Evolutionary conservation across 2,888 invertebrate genomes (phyloP).

Genomic region (Drosophila gaucha): DNA sequence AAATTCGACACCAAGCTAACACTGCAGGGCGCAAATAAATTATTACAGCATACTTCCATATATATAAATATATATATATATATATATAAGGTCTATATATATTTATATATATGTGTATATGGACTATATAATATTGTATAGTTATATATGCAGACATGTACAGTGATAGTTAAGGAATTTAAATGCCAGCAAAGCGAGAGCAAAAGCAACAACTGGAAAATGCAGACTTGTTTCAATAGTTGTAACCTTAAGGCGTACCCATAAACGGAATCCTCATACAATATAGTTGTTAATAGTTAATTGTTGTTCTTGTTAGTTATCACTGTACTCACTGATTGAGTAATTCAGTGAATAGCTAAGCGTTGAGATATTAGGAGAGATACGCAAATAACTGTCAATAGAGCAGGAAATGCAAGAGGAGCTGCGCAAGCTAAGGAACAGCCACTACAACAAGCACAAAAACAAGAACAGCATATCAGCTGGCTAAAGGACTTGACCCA

Average conservation of each 20-base stretch:
- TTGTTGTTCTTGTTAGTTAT: conserved; percentile 43
- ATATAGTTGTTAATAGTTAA: conserved; percentile 47
- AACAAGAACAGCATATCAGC: conserved; percentile 52
- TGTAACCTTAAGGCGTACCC: conserved; percentile 36
- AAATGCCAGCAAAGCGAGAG: conserved; percentile 38
- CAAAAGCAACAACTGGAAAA: conserved; percentile 15
- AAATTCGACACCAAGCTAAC: conserved; percentile 34
- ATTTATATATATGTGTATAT: not conserved
- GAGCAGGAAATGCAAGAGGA: conserved; percentile 31
- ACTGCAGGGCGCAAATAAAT: conserved; percentile 37
- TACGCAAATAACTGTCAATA: not conserved
- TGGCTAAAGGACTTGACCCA: conserved; percentile 30
- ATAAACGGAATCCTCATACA: conserved; percentile 13
- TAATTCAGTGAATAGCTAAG: conserved; percentile 5
- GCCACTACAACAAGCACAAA: conserved; percentile 4
- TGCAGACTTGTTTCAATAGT: conserved; percentile 46
- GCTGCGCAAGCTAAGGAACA: conserved; percentile 12
- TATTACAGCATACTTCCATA: conserved; percentile 13
- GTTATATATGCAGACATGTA: conserved; percentile 15
- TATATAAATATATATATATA: conserved; percentile 5
- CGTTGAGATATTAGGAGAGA: conserved; percentile 8
- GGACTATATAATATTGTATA: not conserved
- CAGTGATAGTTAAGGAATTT: conserved; percentile 70
- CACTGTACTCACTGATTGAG: conserved; percentile 24
- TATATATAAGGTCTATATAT: conserved; percentile 4